phyloP scores from a whole-genome alignment of 92 coral and sea anemone species.

The Parazoanthus darwini region DNA sequence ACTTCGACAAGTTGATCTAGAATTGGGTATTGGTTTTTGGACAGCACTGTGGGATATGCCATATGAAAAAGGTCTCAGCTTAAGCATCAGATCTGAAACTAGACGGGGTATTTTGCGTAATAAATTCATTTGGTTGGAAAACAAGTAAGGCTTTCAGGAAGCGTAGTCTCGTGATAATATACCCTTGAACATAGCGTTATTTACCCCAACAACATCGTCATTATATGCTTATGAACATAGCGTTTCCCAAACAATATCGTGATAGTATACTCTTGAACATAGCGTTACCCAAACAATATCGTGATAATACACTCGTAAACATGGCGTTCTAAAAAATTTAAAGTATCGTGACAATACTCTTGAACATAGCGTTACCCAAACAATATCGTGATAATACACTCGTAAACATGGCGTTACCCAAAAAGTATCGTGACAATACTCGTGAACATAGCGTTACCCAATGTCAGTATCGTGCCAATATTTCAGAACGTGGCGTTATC shows the following conservation, averaged over 20 bases:
- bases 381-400: not conserved
- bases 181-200: conserved; percentile 36
- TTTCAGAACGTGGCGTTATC: too few relatives aligned
- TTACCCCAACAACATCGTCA: not conserved
- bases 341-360: conserved; percentile 56
- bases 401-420: not conserved
- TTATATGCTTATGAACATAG: not conserved
- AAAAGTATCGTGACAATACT: conserved; percentile 78
- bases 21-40: too few relatives aligned
- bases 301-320: not conserved
- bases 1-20: too few relatives aligned
- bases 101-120: too few relatives aligned
- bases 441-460: conserved; percentile 1
- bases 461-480: too few relatives aligned
- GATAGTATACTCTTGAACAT: conserved; percentile 46
- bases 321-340: too few relatives aligned
- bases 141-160: too few relatives aligned
- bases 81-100: too few relatives aligned
- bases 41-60: too few relatives aligned
- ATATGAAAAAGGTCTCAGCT: too few relatives aligned
- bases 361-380: not conserved
- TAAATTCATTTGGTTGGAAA: too few relatives aligned
- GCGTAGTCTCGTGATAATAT: conserved; percentile 62
- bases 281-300: not conserved
- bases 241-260: conserved; percentile 58